Base-by-base conservation (phyloP, 2,888 invertebrate genomes). In the Bembecia ichneumoniformis region DNA sequence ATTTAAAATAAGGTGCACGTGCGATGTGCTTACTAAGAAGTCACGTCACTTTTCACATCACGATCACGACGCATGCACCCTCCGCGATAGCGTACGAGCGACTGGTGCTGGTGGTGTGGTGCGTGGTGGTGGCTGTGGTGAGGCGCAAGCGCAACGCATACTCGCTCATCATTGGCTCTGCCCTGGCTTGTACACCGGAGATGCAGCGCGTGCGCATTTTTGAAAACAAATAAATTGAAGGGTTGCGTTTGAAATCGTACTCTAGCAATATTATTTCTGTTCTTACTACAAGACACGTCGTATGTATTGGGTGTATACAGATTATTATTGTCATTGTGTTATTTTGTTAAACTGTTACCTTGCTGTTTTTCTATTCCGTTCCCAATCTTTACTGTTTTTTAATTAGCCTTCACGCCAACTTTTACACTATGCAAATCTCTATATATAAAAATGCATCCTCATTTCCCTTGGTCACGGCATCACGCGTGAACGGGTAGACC, bases 81-180 rank as follows among this genome's bases (percentile, higher is more conserved):
- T 48, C 66, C 52, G 52, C 60, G 64, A 60, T 62, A 55, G 63
- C 55, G 73, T 66, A 65, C 62, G 63, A 63, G 63, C 67, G 66
- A 84, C 83, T 83, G 68, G 69, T 49, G 57, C 63, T 53, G 60
- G 11, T 11, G 72, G 71, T 72, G 74, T 73, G 76, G 72, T 59
- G n/a, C n/a, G n/a, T n/a, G n/a, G n/a, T n/a, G n/a, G 56, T 56
- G 60, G 56, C 52, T 51, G 53, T 57, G 51, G 55, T 60, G 55
- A 58, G 58, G 53, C 51, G 55, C 53, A 49, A n/a, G n/a, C n/a
- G n/a, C n/a, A n/a, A n/a, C 40, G 40, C 40, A 13, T 28, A 28
- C 28, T 40, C 40, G 40, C 13, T 28, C 28, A 28, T 28, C 28
- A 28, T 28, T 28, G 28, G 40, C 40, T 14, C 3, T 13, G 40